phyloP scores from a whole-genome alignment of 2,797 vertebrate species.

The Champsocephalus gunnari region DNA sequence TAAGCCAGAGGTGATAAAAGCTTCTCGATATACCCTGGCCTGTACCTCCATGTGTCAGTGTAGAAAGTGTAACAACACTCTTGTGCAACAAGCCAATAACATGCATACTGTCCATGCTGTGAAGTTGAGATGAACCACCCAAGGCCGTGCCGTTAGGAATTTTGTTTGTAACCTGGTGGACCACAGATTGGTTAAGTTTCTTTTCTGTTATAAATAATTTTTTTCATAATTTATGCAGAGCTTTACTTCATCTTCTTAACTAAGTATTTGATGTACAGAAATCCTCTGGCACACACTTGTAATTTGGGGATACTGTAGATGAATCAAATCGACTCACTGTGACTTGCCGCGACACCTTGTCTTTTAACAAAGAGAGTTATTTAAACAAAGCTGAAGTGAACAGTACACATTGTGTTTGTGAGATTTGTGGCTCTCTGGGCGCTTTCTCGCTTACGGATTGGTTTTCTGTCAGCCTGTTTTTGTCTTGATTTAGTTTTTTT shows the following conservation, averaged over 20 bases:
- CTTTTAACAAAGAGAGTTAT: slow-evolving; percentile 3
- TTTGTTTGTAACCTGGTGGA: not conserved
- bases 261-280: not conserved
- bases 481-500: slow-evolving; percentile 20
- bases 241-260: not conserved
- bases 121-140: not conserved
- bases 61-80: slow-evolving; percentile 23
- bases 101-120: not conserved
- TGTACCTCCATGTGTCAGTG: slow-evolving; percentile 35
- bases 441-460: not conserved
- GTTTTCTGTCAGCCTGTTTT: slow-evolving; percentile 17
- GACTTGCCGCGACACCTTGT: slow-evolving; percentile 13
- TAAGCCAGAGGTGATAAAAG: slow-evolving; percentile 39
- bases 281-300: not conserved
- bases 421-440: slow-evolving; percentile 11
- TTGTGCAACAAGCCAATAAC: slow-evolving; percentile 28
- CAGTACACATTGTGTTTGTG: not conserved
- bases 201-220: not conserved
- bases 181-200: not conserved
- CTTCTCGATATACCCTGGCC: slow-evolving; percentile 45
- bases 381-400: slow-evolving; percentile 18
- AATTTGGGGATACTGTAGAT: slow-evolving; percentile 15
- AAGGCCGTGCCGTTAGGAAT: not conserved
- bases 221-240: not conserved
- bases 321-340: not conserved